Evolutionary conservation across 2,888 invertebrate genomes (phyloP).

Genomic region (Helicoverpa assulta): DNA sequence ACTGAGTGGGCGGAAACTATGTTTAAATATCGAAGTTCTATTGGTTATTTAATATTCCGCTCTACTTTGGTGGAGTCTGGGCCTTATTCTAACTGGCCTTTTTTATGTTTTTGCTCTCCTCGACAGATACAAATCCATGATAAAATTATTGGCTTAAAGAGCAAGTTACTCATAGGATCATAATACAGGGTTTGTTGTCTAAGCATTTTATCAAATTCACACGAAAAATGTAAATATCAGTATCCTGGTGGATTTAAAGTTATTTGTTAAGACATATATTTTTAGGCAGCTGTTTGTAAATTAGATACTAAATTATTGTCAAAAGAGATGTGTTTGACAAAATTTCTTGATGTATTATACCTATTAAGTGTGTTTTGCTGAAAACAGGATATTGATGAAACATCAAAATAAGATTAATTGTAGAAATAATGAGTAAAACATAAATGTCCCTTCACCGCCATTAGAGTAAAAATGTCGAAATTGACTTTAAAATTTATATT

Average conservation of each 20-base stretch:
- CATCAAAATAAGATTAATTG: slow-evolving; percentile 18
- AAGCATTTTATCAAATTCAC: slow-evolving; percentile 61
- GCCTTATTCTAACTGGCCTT: too few species aligned
- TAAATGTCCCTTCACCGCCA: slow-evolving; percentile 23
- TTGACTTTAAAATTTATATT: background rate
- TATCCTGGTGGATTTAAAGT: slow-evolving; percentile 50
- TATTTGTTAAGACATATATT: slow-evolving; percentile 62
- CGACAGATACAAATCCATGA: slow-evolving; percentile 17
- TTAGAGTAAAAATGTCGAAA: background rate
- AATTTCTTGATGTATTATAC: slow-evolving; percentile 19
- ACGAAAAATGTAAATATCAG: slow-evolving; percentile 54
- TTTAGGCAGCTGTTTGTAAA: slow-evolving; percentile 63
- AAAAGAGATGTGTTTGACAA: background rate
- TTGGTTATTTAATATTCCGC: too few species aligned
- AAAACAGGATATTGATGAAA: slow-evolving; percentile 28
- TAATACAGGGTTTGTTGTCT: slow-evolving; percentile 71
- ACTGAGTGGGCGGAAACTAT: too few species aligned
- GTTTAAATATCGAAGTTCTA: too few species aligned
- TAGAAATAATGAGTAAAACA: background rate
- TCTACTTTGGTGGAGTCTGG: too few species aligned
- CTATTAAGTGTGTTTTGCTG: slow-evolving; percentile 33
- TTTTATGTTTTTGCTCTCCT: too few species aligned
- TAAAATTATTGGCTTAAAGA: slow-evolving; percentile 37
- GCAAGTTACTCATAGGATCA: slow-evolving; percentile 66
- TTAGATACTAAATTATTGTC: slow-evolving; percentile 37